A percentile compares a stretch with the other conserved stretches of the same genome.
Evolutionary conservation across 1,140 invertebrate genomes (phyloP).

Genomic region (Drosophila pandora): DNA sequence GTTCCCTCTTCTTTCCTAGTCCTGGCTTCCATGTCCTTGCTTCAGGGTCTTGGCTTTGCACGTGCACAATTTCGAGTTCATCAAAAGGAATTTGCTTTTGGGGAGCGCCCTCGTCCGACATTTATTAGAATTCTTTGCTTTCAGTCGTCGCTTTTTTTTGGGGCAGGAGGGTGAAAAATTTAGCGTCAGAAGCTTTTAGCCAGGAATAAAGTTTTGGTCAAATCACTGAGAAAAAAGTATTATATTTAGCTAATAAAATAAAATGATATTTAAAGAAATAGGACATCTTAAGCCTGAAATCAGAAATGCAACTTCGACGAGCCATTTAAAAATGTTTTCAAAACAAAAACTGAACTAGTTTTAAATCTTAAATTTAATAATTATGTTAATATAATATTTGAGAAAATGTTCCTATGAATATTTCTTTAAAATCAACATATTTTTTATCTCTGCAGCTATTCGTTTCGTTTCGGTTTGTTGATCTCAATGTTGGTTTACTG

Average conservation of each 20-base stretch:
- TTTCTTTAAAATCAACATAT: too few species aligned
- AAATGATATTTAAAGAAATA: too few species aligned
- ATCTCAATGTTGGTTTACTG: constrained; percentile 44
- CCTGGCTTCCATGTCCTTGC: background rate
- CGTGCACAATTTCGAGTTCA: constrained; percentile 80
- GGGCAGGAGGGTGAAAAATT: constrained; percentile 38
- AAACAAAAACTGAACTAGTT: too few species aligned
- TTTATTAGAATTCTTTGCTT: constrained; percentile 77
- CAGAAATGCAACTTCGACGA: too few species aligned
- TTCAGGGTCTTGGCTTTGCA: constrained; percentile 56
- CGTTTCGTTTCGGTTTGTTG: constrained; percentile 68
- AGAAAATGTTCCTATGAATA: too few species aligned
- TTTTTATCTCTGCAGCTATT: constrained; percentile 4
- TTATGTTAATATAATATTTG: too few species aligned
- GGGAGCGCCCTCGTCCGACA: constrained; percentile 57
- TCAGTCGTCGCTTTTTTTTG: constrained; percentile 7
- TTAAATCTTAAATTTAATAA: too few species aligned
- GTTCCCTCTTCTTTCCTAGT: background rate
- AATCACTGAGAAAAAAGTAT: constrained; percentile 9
- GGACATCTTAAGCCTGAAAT: too few species aligned
- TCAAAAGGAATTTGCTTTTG: constrained; percentile 77
- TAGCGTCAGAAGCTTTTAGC: constrained; percentile 66
- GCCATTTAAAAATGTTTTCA: too few species aligned
- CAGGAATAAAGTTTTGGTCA: constrained; percentile 51
- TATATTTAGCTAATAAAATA: too few species aligned